phyloP scores from a whole-genome alignment of 2,797 vertebrate genomes.

The Hippoglossus hippoglossus region DNA sequence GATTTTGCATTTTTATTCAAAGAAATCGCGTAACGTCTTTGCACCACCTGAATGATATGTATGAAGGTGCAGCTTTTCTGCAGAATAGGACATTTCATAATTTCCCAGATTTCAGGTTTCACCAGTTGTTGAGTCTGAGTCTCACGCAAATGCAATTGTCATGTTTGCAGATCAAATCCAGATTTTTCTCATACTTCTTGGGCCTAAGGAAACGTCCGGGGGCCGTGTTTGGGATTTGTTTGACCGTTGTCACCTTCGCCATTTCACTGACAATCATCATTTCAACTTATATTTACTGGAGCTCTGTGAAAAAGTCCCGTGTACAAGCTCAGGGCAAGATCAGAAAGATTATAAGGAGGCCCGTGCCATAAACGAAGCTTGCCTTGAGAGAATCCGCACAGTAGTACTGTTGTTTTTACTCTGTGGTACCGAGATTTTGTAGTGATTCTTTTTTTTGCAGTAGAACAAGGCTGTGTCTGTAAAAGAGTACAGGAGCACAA shows the following conservation, averaged over 20 bases:
- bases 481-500: slow-evolving; percentile 92
- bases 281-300: slow-evolving; percentile 92
- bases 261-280: slow-evolving; percentile 90
- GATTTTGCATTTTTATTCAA: too few species aligned
- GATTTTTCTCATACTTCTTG: slow-evolving; percentile 92
- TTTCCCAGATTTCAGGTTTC: not conserved
- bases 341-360: slow-evolving; percentile 92
- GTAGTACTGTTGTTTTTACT: slow-evolving; percentile 41
- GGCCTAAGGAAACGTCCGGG: slow-evolving; percentile 90
- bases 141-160: slow-evolving; percentile 66
- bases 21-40: not conserved
- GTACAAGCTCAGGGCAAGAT: slow-evolving; percentile 91
- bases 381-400: slow-evolving; percentile 70
- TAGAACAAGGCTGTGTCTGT: slow-evolving; percentile 85
- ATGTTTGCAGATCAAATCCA: slow-evolving; percentile 93
- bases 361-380: slow-evolving; percentile 74
- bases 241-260: slow-evolving; percentile 85
- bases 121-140: slow-evolving; percentile 18
- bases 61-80: not conserved
- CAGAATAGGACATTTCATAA: not conserved
- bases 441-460: slow-evolving; percentile 43
- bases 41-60: not conserved
- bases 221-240: slow-evolving; percentile 91
- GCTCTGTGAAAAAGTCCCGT: slow-evolving; percentile 91
- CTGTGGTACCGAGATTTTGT: slow-evolving; percentile 43